Evolutionary conservation across 2,797 vertebrate species (phyloP).

Genomic region (Atherinosoma microstoma): DNA sequence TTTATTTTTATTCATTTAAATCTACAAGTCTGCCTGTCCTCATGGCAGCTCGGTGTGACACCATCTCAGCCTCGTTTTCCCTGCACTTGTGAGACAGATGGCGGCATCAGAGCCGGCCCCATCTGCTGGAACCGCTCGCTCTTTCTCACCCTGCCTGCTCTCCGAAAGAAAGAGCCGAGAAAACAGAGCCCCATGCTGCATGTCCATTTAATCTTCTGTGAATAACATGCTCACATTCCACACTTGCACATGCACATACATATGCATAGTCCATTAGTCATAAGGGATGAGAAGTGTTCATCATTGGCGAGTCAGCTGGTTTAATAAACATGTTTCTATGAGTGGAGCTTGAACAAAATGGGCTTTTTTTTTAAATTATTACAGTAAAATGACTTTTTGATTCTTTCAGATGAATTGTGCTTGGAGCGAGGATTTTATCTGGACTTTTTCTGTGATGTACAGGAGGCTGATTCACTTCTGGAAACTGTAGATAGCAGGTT

Average conservation of each 20-base stretch:
- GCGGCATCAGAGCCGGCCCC: constrained; percentile 51
- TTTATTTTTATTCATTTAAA: background rate
- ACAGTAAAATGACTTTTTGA: background rate
- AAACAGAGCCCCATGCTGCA: constrained; percentile 38
- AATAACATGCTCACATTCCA: constrained; percentile 38
- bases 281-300: constrained; percentile 1
- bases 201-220: constrained; percentile 41
- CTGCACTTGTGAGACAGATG: constrained; percentile 60
- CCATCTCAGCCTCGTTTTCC: constrained; percentile 19
- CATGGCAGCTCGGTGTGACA: background rate
- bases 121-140: constrained; percentile 60
- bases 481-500: background rate
- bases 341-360: background rate
- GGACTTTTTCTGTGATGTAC: background rate
- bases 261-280: constrained; percentile 27
- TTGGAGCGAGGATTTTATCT: background rate
- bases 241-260: constrained; percentile 35
- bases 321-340: constrained; percentile 15
- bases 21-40: background rate
- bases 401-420: background rate
- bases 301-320: background rate
- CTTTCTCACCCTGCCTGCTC: constrained; percentile 41
- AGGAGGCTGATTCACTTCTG: background rate
- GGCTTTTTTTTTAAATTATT: background rate
- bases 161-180: constrained; percentile 33